Base-by-base conservation (phyloP, 2,888 invertebrate genomes). In the Oasisia sp. region DNA sequence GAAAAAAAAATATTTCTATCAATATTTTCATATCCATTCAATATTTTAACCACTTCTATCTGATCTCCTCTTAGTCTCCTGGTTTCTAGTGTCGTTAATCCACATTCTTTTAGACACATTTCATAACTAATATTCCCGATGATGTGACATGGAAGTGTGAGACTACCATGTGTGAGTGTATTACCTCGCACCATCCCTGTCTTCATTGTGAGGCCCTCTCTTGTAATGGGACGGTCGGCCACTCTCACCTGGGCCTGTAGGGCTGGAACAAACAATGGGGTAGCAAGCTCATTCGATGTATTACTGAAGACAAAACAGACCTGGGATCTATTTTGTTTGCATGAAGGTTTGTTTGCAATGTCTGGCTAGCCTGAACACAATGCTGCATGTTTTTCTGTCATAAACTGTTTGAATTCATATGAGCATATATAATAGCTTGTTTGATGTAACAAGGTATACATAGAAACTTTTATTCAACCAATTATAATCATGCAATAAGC, bases 151-250 rank as follows among this genome's bases (percentile, higher is more conserved):
- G 14, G 12, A 50, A 12, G 9, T 1, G 14, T 0, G 50, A 50
- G 50, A 50, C 45, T 50, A 50, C 50, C 50, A 50, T 89, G 32
- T 11, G 32, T 92, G 91, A 90, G 14, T 89, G 91, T 45, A 50
- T 90, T 93, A 95, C 96, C 95, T 94, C 95, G 95, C 14, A 95
- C 94, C n/a, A 95, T 96, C 32, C 95, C 96, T 38, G 98, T 98
- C 91, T 98, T 97, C 91, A 98, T 96, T 0, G 96, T 96, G 92
- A 98, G 97, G 0, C 98, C 98, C 97, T 98, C 98, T 95, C 98
- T 98, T 0, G 98, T 98, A 94, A 98, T 97, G 27, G 98, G 98
- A 92, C 98, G 97, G 94, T 98, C 98, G 91, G 97, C 97, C 95
- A 97, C 96, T 89, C 95, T 95, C 90, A 96, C 95, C 92, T 96